Evolutionary conservation across 2,888 invertebrate genomes (phyloP).

Genomic region (Drosophila ustulata): DNA sequence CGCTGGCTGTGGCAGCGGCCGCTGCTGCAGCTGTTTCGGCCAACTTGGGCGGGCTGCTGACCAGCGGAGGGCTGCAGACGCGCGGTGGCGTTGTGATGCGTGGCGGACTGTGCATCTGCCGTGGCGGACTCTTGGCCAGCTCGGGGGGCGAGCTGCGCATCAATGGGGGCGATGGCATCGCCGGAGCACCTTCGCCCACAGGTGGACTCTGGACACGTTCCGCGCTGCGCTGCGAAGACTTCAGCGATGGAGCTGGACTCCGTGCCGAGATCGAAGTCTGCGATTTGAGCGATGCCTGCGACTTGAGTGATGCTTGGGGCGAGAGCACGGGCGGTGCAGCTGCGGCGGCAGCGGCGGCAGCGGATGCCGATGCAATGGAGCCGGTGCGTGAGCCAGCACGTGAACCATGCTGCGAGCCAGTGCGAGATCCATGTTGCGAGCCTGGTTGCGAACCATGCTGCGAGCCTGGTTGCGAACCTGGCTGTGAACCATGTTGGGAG

Average conservation of each 20-base stretch:
- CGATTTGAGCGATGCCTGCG: conserved; percentile 58
- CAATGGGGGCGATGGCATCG: conserved; percentile 80
- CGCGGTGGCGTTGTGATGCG: conserved; percentile 79
- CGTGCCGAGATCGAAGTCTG: conserved; percentile 61
- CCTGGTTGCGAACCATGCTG: conserved; percentile 71
- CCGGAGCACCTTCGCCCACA: conserved; percentile 77
- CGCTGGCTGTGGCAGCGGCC: conserved; percentile 51
- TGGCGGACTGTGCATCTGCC: conserved; percentile 81
- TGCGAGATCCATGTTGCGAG: conserved; percentile 28
- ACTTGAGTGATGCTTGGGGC: conserved; percentile 75
- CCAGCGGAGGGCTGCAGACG: conserved; percentile 79
- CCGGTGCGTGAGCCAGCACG: conserved; percentile 75
- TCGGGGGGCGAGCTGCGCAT: conserved; percentile 78
- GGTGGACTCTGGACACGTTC: conserved; percentile 75
- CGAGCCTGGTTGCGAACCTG: conserved; percentile 68
- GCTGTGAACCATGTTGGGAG: conserved; percentile 55
- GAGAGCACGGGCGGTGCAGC: conserved; percentile 54
- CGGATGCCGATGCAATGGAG: conserved; percentile 71
- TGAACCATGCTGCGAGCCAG: conserved; percentile 25
- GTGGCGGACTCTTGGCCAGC: conserved; percentile 68
- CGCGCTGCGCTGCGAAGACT: conserved; percentile 64
- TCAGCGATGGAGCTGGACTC: conserved; percentile 75
- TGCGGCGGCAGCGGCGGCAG: conserved; percentile 13
- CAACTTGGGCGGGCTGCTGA: conserved; percentile 79
- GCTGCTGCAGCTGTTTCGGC: conserved; percentile 65